Percentiles rank a stretch among this genome's conserved stretches.
Conservation (phyloP, 2,888 invertebrate species). For the Parelbella ahira region DNA sequence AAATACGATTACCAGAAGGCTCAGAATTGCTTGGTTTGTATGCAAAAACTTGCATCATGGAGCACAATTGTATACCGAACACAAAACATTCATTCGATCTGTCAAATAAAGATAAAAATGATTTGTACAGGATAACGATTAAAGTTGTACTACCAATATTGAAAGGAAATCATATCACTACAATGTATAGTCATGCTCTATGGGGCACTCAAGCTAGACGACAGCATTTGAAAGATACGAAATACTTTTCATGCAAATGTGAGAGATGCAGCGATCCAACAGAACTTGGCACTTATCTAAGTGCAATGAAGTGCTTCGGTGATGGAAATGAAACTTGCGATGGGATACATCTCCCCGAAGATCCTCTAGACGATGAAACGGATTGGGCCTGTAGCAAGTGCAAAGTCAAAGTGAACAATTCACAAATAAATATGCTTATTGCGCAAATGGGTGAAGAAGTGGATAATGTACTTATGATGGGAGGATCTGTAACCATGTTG, state of each 20-base stretch:
- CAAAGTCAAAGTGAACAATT: conserved; percentile 81
- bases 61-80: conserved; percentile 91
- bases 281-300: conserved; percentile 87
- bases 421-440: conserved; percentile 84
- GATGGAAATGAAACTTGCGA: conserved; percentile 80
- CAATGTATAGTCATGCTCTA: conserved; percentile 92
- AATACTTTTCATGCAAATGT: conserved; percentile 89
- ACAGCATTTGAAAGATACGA: conserved; percentile 88
- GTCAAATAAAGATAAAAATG: conserved; percentile 69
- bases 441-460: conserved; percentile 89
- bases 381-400: conserved; percentile 90
- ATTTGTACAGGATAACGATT: conserved; percentile 83
- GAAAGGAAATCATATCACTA: conserved; percentile 87
- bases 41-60: conserved; percentile 88
- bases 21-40: conserved; percentile 87
- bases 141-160: conserved; percentile 84
- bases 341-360: conserved; percentile 85
- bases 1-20: conserved; percentile 84
- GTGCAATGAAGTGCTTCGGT: conserved; percentile 84
- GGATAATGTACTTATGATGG: conserved; percentile 82
- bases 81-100: conserved; percentile 86
- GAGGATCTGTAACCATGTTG: conserved; percentile 80
- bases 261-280: conserved; percentile 89
- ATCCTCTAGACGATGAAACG: conserved; percentile 85
- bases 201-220: conserved; percentile 92